These are phyloP conservation scores for Hyalella azteca DNA, from an alignment of 2,888 invertebrate species.

Conservation along the genomic window DNA sequence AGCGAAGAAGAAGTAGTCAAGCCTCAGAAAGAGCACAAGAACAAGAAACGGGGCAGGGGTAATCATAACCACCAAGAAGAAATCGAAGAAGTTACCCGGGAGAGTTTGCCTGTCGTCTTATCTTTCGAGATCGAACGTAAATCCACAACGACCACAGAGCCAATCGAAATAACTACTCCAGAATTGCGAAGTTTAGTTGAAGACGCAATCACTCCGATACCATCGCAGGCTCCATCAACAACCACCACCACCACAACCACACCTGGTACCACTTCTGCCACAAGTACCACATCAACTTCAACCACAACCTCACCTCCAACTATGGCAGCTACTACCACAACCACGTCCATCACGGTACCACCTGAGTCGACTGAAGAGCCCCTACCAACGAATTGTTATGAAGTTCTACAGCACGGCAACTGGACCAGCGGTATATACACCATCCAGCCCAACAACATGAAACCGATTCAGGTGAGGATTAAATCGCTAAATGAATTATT, in stretches of 20 bases:
- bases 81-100: not conserved
- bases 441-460: constrained; percentile 49
- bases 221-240: constrained; percentile 38
- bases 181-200: not conserved
- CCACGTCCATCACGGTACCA: not conserved
- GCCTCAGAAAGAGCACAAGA: not conserved
- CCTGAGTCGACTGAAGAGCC: constrained; percentile 23
- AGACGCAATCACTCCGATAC: not conserved
- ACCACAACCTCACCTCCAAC: constrained; percentile 32
- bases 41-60: not conserved
- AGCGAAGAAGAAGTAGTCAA: not conserved
- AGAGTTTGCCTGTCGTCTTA: not conserved
- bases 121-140: not conserved
- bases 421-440: constrained; percentile 53
- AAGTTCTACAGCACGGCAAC: constrained; percentile 55
- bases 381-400: constrained; percentile 50
- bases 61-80: not conserved
- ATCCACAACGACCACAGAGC: too few relatives aligned
- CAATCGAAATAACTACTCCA: not conserved
- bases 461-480: constrained; percentile 49
- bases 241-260: constrained; percentile 40
- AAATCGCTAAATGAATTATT: too few relatives aligned
- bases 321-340: constrained; percentile 38
- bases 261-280: constrained; percentile 19
- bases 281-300: constrained; percentile 17